Conservation (phyloP, 2,797 vertebrate species). For the Synaphobranchus kaupii region DNA sequence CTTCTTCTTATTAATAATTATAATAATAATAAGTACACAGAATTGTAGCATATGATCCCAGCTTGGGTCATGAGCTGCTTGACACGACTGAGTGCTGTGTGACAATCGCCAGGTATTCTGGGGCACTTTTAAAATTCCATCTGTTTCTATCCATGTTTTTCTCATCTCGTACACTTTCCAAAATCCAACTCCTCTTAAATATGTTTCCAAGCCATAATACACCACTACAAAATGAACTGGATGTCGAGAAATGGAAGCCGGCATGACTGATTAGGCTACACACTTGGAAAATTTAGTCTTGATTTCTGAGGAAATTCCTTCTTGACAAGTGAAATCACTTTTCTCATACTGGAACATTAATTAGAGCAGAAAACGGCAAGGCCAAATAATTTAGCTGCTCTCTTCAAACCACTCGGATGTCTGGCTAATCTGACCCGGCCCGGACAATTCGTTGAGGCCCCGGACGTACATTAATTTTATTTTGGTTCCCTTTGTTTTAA, state of each 20-base stretch:
- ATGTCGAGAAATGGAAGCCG: slow-evolving; percentile 43
- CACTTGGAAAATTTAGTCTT: neutral
- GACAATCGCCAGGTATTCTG: slow-evolving; percentile 59
- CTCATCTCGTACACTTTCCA: slow-evolving; percentile 63
- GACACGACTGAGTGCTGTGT: neutral
- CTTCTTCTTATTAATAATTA: neutral
- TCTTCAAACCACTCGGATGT: slow-evolving; percentile 56
- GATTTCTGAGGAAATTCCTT: neutral
- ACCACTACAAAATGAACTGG: slow-evolving; percentile 65
- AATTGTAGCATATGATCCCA: neutral
- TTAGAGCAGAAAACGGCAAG: slow-evolving; percentile 37
- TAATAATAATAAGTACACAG: neutral
- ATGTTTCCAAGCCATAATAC: slow-evolving; percentile 71
- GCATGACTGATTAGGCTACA: neutral
- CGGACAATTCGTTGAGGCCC: slow-evolving; percentile 61
- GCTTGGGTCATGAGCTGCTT: no score
- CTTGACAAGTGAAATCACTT: neutral
- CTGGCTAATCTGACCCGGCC: slow-evolving; percentile 57
- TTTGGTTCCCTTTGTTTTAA: slow-evolving; percentile 66
- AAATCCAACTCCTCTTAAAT: slow-evolving; percentile 62
- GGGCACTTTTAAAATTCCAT: slow-evolving; percentile 60
- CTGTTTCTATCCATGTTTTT: slow-evolving; percentile 72
- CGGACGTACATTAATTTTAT: slow-evolving; percentile 69
- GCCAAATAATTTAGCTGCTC: slow-evolving; percentile 51
- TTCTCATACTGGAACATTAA: slow-evolving; percentile 21